These are phyloP conservation scores for Pteronura brasiliensis DNA, from an alignment of 2,113 vertebrate species.

Conservation along the genomic window DNA sequence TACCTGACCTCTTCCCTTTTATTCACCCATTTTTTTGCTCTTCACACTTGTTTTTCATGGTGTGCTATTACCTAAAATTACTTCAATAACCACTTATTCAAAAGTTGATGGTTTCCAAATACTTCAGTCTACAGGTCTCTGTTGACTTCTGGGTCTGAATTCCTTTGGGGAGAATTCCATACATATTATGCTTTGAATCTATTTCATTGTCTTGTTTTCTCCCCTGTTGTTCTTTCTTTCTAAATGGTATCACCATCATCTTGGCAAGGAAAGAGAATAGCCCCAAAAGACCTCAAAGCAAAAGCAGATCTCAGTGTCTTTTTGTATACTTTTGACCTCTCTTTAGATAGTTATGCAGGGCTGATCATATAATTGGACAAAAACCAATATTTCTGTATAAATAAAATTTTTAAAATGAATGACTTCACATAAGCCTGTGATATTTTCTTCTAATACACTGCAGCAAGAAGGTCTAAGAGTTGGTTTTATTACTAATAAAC, in stretches of 20 bases:
- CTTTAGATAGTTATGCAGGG: not conserved
- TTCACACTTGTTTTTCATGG: not conserved
- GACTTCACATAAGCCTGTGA: not conserved
- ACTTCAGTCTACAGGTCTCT: not conserved
- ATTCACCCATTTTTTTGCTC: not conserved
- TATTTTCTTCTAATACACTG: not conserved
- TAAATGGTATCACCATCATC: not conserved
- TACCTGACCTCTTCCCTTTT: not conserved
- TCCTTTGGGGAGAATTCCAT: not conserved
- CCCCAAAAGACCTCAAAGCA: not conserved
- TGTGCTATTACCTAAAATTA: not conserved
- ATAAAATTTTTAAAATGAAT: not conserved
- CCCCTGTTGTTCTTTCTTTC: not conserved
- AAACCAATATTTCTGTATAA: not conserved
- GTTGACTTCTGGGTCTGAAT: not conserved
- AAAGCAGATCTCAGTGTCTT: not conserved
- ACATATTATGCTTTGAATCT: not conserved
- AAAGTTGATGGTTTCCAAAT: not conserved
- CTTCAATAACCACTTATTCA: not conserved
- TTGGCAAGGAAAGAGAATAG: not conserved
- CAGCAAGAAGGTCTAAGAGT: not conserved
- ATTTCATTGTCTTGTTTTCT: not conserved
- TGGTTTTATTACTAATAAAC: not conserved
- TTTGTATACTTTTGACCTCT: not conserved
- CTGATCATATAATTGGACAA: not conserved